These are phyloP conservation scores for Actinia tenebrosa DNA, from an alignment of 64 coral and sea anemone genomes.

Conservation along the genomic window DNA sequence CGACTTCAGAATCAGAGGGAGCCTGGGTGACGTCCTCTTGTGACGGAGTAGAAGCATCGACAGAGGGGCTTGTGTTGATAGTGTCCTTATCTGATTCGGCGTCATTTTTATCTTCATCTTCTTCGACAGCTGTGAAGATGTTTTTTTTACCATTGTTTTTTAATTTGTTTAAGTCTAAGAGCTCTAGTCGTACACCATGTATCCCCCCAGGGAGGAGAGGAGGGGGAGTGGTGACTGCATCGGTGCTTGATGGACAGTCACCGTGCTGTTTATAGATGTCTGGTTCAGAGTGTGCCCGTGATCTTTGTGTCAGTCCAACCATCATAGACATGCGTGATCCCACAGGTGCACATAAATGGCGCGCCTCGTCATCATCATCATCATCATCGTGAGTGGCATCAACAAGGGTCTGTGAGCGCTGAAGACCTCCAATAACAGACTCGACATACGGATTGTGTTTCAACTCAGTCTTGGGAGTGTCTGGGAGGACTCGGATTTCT, in stretches of 20 bases:
- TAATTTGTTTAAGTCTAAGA: background rate
- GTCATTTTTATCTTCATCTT: background rate
- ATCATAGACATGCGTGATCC: conserved; percentile 1
- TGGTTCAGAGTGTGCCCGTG: conserved; percentile 13
- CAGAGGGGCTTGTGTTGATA: background rate
- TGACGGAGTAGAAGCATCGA: background rate
- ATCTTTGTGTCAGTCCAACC: background rate
- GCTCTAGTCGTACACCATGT: background rate
- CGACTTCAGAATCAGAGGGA: conserved; percentile 13
- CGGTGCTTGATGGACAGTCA: no score
- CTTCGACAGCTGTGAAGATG: background rate
- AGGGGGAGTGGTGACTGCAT: background rate
- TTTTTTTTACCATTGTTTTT: background rate
- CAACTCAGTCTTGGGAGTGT: conserved; percentile 25
- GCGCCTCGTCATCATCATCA: background rate
- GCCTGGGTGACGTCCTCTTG: background rate
- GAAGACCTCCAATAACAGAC: background rate
- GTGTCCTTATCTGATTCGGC: background rate
- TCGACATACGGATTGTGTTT: conserved; percentile 89
- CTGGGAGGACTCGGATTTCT: conserved; percentile 8
- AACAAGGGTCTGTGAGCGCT: conserved; percentile 12
- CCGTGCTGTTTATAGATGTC: background rate
- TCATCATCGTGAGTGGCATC: background rate
- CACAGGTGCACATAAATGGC: background rate
- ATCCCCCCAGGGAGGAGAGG: background rate